Evolutionary conservation across 2,888 invertebrate genomes (phyloP).

Genomic region (Callimorpha dominula): DNA sequence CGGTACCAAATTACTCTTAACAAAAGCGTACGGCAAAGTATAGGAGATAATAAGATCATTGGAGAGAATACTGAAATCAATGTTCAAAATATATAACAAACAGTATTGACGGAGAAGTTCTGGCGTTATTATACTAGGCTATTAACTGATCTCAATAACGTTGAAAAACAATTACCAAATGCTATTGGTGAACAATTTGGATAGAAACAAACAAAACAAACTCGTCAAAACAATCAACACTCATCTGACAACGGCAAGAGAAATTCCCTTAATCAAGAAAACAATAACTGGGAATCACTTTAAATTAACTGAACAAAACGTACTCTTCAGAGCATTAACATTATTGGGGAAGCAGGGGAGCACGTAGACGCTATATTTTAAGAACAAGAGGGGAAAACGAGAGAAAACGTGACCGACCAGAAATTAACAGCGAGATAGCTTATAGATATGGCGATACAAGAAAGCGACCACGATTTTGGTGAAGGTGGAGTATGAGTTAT

Average conservation of each 20-base stretch:
- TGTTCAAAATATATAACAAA: not conserved
- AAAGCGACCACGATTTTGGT: conserved; percentile 21
- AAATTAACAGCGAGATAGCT: conserved; percentile 40
- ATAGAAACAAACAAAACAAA: conserved; percentile 17
- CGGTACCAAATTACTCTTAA: not conserved
- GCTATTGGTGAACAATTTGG: conserved; percentile 12
- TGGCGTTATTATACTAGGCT: not conserved
- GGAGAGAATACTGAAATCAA: too few species aligned
- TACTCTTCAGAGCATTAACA: conserved; percentile 39
- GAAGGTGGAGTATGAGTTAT: conserved; percentile 34
- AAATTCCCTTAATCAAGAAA: conserved; percentile 11
- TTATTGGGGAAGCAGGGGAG: conserved; percentile 18
- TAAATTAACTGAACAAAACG: conserved; percentile 32
- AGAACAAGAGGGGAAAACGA: conserved; percentile 3
- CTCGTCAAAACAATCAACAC: conserved; percentile 18
- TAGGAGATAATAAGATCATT: too few species aligned
- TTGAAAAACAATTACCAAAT: conserved; percentile 1
- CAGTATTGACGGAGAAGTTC: not conserved
- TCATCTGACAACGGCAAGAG: conserved; percentile 12
- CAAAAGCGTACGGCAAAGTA: not conserved
- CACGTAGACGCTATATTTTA: conserved; percentile 47
- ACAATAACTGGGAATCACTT: conserved; percentile 25
- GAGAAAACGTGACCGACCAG: conserved; percentile 43
- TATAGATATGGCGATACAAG: conserved; percentile 27
- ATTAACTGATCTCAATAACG: not conserved